Percentiles rank a stretch among this genome's conserved stretches.
Evolutionary conservation across 2,797 vertebrate species (phyloP).

Genomic region (Pyrocephalus nanus): DNA sequence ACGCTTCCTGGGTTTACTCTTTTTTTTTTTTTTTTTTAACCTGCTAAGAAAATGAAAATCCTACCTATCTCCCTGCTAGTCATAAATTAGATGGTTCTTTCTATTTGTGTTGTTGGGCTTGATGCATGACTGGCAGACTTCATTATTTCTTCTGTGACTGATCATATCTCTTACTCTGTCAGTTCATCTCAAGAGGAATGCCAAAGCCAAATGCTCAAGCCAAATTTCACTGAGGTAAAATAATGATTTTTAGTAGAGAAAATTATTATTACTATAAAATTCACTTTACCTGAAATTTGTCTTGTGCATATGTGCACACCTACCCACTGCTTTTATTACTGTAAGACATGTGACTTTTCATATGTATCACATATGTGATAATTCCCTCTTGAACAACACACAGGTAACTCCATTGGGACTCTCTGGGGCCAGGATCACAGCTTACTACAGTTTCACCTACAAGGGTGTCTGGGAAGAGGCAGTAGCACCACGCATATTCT

Average conservation of each 20-base stretch:
- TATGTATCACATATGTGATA: neutral
- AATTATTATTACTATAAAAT: neutral
- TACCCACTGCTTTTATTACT: accelerated
- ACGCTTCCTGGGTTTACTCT: neutral
- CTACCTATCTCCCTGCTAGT: neutral
- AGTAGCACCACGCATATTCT: neutral
- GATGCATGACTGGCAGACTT: constrained; percentile 57
- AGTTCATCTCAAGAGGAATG: constrained; percentile 29
- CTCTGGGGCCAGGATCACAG: neutral
- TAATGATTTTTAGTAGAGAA: neutral
- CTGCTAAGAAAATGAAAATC: neutral
- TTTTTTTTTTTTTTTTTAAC: neutral
- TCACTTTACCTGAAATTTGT: neutral
- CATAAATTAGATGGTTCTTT: constrained; percentile 4
- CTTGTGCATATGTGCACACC: neutral
- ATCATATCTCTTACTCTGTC: neutral
- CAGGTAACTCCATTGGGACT: neutral
- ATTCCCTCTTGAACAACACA: neutral
- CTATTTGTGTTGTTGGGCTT: neutral
- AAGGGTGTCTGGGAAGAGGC: neutral
- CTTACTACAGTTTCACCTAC: neutral
- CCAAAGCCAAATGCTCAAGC: neutral
- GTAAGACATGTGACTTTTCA: neutral
- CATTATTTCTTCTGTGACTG: constrained; percentile 15
- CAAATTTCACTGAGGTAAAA: neutral